Base-by-base conservation (phyloP, 2,113 vertebrate species). In the Calonectris borealis region DNA sequence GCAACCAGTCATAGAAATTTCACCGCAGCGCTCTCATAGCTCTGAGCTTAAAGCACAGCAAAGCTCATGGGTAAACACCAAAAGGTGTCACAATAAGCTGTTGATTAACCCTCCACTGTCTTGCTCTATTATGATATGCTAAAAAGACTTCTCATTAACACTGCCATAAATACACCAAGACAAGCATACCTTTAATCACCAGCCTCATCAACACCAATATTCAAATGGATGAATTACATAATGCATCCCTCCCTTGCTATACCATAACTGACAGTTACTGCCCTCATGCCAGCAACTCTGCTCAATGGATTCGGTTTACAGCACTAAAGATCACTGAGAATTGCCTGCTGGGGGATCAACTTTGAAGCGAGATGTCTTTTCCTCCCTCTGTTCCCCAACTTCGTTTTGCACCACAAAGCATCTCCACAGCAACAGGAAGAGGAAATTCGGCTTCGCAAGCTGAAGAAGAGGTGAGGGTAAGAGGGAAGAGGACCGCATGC, bases 221-320 rank as follows among this genome's bases (percentile, higher is more conserved):
- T 25, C 44, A 13, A 17, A 38, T 0, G 10, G 51, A 27, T 16
- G 26, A 48, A 44, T 8, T n/a, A 21, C 31, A 15, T 17, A 68
- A 34, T 0, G 2, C 58, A 24, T 5, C 44, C 52, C 71, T 13
- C 25, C 66, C 72, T 13, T 3, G 52, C 51, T 7, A 2, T 2
- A 16, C 20, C 51, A 18, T 38, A 21, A 10, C 61, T 2, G 22
- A 17, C 26, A 10, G 57, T 6, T 26, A 7, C 25, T 5, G 32
- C 32, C 51, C 27, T 0, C 2, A 0, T 0, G 8, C n/a, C 34
- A 34, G 36, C 32, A 34, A 26, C 20, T 5, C 48, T 0, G 2
- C 81, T 16, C 34, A 3, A 2, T 0, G 10, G 18, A 5, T 40
- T 17, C 49, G 2, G 15, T 5, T n/a, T 4, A 18, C 13, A 36